phyloP scores from a whole-genome alignment of 2,888 invertebrate species.

The Argyresthia goedartella region DNA sequence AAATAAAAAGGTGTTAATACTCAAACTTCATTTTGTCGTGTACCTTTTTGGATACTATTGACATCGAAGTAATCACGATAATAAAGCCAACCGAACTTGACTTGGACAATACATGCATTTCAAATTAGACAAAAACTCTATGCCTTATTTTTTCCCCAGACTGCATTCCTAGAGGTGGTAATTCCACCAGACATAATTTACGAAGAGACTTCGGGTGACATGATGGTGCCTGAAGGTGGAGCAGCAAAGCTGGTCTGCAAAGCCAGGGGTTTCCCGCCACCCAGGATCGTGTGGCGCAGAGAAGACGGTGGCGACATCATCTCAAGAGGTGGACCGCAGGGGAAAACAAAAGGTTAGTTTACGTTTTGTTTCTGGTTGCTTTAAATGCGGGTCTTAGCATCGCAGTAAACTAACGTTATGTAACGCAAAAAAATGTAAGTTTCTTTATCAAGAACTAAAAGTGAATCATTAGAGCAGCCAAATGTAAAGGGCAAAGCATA shows the following conservation, averaged over 20 bases:
- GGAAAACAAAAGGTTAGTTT: conserved; percentile 77
- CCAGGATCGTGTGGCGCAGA: conserved; percentile 87
- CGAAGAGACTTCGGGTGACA: conserved; percentile 92
- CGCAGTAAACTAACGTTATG: no score
- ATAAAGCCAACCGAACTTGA: no score
- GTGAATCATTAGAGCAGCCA: conserved; percentile 19
- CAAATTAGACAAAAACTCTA: no score
- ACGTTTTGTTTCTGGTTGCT: no score
- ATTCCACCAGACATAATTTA: conserved; percentile 92
- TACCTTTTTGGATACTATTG: no score
- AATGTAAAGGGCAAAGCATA: conserved; percentile 28
- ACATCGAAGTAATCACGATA: no score
- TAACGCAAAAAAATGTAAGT: no score
- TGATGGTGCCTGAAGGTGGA: conserved; percentile 95
- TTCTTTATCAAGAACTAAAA: conserved; percentile 4
- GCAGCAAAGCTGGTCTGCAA: conserved; percentile 89
- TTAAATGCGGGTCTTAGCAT: no score
- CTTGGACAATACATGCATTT: no score
- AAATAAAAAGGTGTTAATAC: no score
- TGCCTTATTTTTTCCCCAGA: conserved; percentile 50
- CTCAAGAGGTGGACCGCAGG: conserved; percentile 78
- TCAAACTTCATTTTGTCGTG: no score
- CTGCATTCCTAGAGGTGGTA: conserved; percentile 90
- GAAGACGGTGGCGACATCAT: conserved; percentile 89
- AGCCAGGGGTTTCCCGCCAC: conserved; percentile 87